phyloP scores from a whole-genome alignment of 2,113 vertebrate species.

The Puma concolor region DNA sequence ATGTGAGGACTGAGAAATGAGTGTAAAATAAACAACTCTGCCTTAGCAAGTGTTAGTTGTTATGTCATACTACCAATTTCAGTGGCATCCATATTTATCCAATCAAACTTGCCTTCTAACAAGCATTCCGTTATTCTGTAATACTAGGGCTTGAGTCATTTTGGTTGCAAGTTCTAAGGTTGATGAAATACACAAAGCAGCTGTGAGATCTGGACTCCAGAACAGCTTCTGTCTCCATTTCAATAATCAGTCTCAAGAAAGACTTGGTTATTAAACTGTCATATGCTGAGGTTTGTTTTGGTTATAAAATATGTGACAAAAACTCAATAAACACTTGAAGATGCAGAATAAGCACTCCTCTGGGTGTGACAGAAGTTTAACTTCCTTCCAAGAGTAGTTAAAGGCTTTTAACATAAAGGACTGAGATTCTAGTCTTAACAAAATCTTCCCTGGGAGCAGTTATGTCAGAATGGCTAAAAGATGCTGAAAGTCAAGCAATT shows the following conservation, averaged over 20 bases:
- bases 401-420: conserved; percentile 44
- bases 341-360: not conserved
- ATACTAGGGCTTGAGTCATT: not conserved
- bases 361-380: conserved; percentile 32
- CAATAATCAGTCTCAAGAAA: not conserved
- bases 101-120: not conserved
- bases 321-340: not conserved
- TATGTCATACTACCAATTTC: not conserved
- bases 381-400: not conserved
- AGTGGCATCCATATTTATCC: not conserved
- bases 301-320: not conserved
- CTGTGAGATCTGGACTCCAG: not conserved
- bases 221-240: conserved; percentile 25
- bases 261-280: not conserved
- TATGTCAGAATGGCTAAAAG: not conserved
- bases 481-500: not conserved
- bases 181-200: not conserved
- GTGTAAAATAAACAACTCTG: not conserved
- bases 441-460: conserved; percentile 26
- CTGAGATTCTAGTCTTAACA: conserved; percentile 19
- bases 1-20: not conserved
- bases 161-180: not conserved
- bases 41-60: not conserved
- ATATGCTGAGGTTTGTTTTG: not conserved
- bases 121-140: not conserved